Base-by-base conservation (phyloP, 1,140 invertebrate species). In the Vanessa tameamea region DNA sequence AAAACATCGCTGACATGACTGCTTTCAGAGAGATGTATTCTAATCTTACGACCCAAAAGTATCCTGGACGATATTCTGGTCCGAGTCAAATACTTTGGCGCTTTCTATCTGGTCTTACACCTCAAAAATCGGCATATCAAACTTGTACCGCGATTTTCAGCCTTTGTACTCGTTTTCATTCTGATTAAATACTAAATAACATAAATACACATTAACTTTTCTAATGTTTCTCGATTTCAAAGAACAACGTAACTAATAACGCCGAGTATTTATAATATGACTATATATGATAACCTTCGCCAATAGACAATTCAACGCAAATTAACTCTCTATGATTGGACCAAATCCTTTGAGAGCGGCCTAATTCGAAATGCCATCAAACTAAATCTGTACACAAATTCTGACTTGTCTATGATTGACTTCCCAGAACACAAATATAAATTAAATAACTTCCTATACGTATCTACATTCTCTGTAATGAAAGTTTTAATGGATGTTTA, bases 341-440 rank as follows among this genome's bases (percentile, higher is more conserved):
- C 53, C 16, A 57, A 57, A 57, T 20, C 53, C 53, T 12, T 57
- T 57, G 53, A 57, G 53, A 20, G 16, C 16, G 53, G 53, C 16
- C 13, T 57, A 57, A 57, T 57, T 57, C 11, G 16, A 57, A 57
- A 57, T 57, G 53, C 23, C 53, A 57, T 23, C 16, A 23, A 23
- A 57, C 53, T 23, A 57, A 57, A 57, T 23, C 20, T 57, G 20
- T 57, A 57, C 20, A 23, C 53, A 57, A 57, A 57, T 23, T 57
- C 15, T 20, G 51, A 55, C 51, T 55, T 55, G 51, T 7, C 51
- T 16, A 20, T 8, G n/a, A 20, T 50, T 55, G n/a, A 43, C 37
- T 43, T 43, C 9, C 16, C n/a, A n/a, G 9, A 55, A 50, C 48
- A n/a, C 37, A 43, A 43, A 43, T 43, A 43, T 43, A 43, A 43